Conservation (phyloP, 2,113 vertebrate genomes). For the Illadopsis cleaveri region DNA sequence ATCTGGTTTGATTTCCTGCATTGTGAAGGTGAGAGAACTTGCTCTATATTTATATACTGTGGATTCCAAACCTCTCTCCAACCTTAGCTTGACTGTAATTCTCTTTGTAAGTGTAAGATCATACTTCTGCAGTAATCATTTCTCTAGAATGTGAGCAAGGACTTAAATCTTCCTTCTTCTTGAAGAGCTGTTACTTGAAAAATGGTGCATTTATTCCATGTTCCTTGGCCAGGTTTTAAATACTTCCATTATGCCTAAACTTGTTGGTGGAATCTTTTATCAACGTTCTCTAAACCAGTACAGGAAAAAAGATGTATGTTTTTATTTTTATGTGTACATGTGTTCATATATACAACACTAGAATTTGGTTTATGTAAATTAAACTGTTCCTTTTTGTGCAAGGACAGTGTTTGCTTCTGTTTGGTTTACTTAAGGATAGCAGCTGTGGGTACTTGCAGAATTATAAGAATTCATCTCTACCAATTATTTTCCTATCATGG, state of each 20-base stretch:
- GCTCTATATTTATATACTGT: neutral
- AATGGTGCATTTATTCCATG: neutral
- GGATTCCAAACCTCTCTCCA: neutral
- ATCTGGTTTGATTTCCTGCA: neutral
- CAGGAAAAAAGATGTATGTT: neutral
- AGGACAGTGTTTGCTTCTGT: neutral
- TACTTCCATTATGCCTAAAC: neutral
- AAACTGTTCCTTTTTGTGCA: neutral
- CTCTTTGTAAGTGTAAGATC: neutral
- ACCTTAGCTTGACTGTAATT: neutral
- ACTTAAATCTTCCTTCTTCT: neutral
- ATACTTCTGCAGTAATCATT: neutral
- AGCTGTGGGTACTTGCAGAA: neutral
- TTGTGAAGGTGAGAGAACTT: neutral
- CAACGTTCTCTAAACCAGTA: neutral
- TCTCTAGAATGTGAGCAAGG: neutral
- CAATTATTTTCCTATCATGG: neutral
- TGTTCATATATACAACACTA: neutral
- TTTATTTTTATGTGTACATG: neutral
- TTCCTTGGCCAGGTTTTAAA: neutral
- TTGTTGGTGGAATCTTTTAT: neutral
- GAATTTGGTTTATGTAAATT: neutral
- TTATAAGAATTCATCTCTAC: neutral
- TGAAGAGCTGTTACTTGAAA: neutral
- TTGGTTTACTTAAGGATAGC: neutral